These are phyloP conservation scores for Macrosiphum euphorbiae DNA, from an alignment of 2,888 invertebrate genomes.

Conservation along the genomic window DNA sequence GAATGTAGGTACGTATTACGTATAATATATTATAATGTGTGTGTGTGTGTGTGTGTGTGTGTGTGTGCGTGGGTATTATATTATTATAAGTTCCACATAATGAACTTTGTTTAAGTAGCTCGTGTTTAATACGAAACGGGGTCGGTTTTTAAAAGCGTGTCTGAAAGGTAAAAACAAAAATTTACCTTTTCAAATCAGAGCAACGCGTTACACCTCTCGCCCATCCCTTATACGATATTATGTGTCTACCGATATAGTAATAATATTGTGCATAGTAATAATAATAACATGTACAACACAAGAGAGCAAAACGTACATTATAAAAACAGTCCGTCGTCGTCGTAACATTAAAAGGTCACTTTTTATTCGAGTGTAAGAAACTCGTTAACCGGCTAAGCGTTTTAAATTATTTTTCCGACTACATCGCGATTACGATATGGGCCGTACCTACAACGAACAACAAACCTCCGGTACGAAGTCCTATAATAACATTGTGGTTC, in stretches of 20 bases:
- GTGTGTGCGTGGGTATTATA: not conserved
- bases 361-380: not conserved
- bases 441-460: not conserved
- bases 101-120: constrained; percentile 6
- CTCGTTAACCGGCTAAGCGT: not conserved
- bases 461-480: not conserved
- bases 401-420: not conserved
- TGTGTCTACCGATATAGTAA: not conserved
- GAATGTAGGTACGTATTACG: not conserved
- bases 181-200: not conserved
- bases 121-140: not conserved
- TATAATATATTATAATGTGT: not conserved
- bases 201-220: not conserved
- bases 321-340: not conserved
- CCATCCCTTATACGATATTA: not conserved
- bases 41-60: not conserved
- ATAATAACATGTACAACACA: not conserved
- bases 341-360: not conserved
- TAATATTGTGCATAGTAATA: not conserved
- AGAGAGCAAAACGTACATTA: not conserved
- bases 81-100: constrained; percentile 8
- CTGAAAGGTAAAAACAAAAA: constrained; percentile 1
- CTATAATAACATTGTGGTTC: not conserved
- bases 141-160: not conserved
- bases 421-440: not conserved